Evolutionary conservation across 2,888 invertebrate genomes (phyloP).

Genomic region (Ellobium chinense): DNA sequence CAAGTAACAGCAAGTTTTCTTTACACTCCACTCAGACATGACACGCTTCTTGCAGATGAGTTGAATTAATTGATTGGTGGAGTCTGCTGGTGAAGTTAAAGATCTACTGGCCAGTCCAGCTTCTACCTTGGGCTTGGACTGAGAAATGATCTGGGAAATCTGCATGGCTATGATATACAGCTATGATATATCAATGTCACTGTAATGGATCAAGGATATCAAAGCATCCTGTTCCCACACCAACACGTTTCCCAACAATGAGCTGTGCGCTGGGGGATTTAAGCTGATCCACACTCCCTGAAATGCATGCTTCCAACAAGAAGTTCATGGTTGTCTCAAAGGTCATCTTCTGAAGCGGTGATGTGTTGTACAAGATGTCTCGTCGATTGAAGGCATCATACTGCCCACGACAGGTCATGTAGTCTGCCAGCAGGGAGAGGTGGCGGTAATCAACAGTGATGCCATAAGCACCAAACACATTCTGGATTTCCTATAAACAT

Average conservation of each 20-base stretch:
- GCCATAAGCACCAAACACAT: slow-evolving; percentile 98
- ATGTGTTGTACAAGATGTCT: slow-evolving; percentile 93
- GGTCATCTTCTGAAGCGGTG: slow-evolving; percentile 98
- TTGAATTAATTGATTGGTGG: too few relatives aligned
- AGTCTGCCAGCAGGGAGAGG: slow-evolving; percentile 94
- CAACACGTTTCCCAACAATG: slow-evolving; percentile 90
- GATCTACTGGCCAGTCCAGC: too few relatives aligned
- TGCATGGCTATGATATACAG: too few relatives aligned
- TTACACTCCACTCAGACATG: too few relatives aligned
- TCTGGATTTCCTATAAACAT: slow-evolving; percentile 89
- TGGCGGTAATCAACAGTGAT: slow-evolving; percentile 97
- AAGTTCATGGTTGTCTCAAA: slow-evolving; percentile 96
- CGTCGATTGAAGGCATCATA: slow-evolving; percentile 94
- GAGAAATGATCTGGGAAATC: too few relatives aligned
- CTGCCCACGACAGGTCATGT: slow-evolving; percentile 96
- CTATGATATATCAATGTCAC: too few relatives aligned
- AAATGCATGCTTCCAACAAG: slow-evolving; percentile 87
- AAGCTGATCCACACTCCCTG: slow-evolving; percentile 86
- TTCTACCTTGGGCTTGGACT: too few relatives aligned
- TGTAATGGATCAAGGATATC: slow-evolving; percentile 71
- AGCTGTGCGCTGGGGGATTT: slow-evolving; percentile 92
- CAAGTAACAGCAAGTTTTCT: too few relatives aligned
- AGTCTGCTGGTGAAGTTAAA: too few relatives aligned
- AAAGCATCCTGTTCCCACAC: slow-evolving; percentile 90
- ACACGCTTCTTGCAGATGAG: too few relatives aligned